These are phyloP conservation scores for Arnoldichthys spilopterus DNA, from an alignment of 2,797 vertebrate species.

Conservation along the genomic window DNA sequence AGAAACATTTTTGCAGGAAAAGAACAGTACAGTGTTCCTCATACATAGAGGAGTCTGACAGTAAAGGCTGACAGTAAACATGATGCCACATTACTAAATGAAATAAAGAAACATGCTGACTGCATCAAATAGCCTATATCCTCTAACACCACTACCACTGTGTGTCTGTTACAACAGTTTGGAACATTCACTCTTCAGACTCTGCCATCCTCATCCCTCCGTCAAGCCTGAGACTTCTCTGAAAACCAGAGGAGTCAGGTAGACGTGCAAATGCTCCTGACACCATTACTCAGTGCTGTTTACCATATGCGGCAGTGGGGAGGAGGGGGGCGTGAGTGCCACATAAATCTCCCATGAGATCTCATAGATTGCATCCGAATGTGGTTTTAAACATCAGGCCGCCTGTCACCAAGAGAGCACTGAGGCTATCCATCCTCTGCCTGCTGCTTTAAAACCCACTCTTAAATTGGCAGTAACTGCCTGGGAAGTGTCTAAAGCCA, in stretches of 20 bases:
- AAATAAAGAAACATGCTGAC: constrained; percentile 31
- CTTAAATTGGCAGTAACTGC: constrained; percentile 62
- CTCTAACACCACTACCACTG: neutral
- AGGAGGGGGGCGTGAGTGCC: constrained; percentile 57
- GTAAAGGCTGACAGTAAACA: neutral
- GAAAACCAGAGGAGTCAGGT: constrained; percentile 43
- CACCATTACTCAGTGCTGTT: constrained; percentile 69
- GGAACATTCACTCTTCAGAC: neutral
- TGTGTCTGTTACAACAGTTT: constrained; percentile 16
- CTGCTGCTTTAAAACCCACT: constrained; percentile 53
- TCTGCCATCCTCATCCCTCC: neutral
- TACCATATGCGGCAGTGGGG: constrained; percentile 61
- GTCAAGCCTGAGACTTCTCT: constrained; percentile 11
- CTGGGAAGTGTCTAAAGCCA: constrained; percentile 38
- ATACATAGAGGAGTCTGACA: constrained; percentile 8
- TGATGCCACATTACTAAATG: neutral
- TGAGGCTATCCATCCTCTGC: constrained; percentile 61
- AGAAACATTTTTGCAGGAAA: neutral
- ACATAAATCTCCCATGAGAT: constrained; percentile 74
- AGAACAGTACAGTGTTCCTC: neutral
- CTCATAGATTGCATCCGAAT: constrained; percentile 74
- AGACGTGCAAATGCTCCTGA: constrained; percentile 52
- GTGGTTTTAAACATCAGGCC: constrained; percentile 74
- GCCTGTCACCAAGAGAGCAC: constrained; percentile 64
- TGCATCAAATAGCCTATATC: neutral